Base-by-base conservation (phyloP, 2,888 invertebrate species). In the Epicampocera succincta region DNA sequence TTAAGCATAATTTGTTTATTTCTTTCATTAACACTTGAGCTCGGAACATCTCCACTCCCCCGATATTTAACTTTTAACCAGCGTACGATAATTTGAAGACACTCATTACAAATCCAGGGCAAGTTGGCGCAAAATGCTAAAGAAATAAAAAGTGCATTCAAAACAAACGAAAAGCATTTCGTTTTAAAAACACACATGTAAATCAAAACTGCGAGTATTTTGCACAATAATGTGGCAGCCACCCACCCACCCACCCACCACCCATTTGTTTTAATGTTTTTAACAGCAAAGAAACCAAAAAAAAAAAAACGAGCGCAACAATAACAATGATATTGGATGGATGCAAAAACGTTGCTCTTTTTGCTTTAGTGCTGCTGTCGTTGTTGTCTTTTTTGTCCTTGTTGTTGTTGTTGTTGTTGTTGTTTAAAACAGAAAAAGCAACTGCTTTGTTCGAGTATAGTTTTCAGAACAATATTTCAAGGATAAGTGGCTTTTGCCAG, bases 401-500 rank as follows among this genome's bases (percentile, higher is more conserved):
- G 13, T 11, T 17, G 13, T 42, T 54, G 66, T 42, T 54, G 40
- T 54, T 29, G 68, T 6, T 52, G 52, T 19, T 50, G 1, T 40
- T 21, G 52, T 17, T 54, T 54, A 17, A 42, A 68, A 17, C 56
- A 56, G 52, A 40, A 54, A 60, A 33, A 38, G 46, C 50, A 61
- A 61, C 68, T 29, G 29, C 50, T 61, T 69, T 54, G 46, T 63
- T 58, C 40, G 66, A 29, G 11, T 58, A 38, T 48, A 65, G 73
- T 46, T 74, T 42, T 54, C 65, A 48, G 40, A 42, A 38, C 63
- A 65, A 44, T 71, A 69, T 81, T 78, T 82, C 81, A 82, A 82
- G 81, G 81, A 78, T 82, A 82, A 82, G 81, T 82, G 77, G 81
- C 81, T 81, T 81, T 81, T 81, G 77, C 81, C 69, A 78, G 81